Percentiles rank a stretch among this genome's conserved stretches.
Evolutionary conservation across 1,140 invertebrate genomes (phyloP).

Genomic region (Dryas iulia): DNA sequence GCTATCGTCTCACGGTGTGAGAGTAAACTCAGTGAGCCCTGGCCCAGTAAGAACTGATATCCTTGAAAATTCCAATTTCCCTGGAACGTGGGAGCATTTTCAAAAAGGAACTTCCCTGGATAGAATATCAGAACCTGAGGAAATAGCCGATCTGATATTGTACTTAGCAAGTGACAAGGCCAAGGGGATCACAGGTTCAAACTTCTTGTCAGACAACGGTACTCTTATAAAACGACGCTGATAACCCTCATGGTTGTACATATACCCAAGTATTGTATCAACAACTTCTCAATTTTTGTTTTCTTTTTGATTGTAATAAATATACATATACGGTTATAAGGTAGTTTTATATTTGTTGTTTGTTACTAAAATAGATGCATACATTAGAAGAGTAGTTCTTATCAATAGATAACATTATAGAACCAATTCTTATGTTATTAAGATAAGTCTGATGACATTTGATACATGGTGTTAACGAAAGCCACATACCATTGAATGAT

Average conservation of each 20-base stretch:
- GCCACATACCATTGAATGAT: too few relatives aligned
- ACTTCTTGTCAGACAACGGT: slow-evolving; percentile 21
- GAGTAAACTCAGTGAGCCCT: slow-evolving; percentile 24
- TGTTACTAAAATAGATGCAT: too few relatives aligned
- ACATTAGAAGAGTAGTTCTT: too few relatives aligned
- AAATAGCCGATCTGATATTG: slow-evolving; percentile 27
- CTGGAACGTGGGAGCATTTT: slow-evolving; percentile 10
- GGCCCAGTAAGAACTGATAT: slow-evolving; percentile 27
- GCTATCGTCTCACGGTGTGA: slow-evolving; percentile 14
- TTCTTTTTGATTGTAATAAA: too few relatives aligned
- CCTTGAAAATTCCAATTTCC: slow-evolving; percentile 1
- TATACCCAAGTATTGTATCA: too few relatives aligned
- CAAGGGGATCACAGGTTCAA: slow-evolving; percentile 23
- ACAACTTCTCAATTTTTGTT: too few relatives aligned
- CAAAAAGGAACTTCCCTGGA: slow-evolving; percentile 5
- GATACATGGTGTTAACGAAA: too few relatives aligned
- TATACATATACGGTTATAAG: too few relatives aligned
- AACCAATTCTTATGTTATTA: too few relatives aligned
- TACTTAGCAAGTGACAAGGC: slow-evolving; percentile 27
- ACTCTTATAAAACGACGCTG: slow-evolving; percentile 3
- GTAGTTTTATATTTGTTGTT: too few relatives aligned
- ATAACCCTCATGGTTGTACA: neutral
- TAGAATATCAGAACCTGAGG: slow-evolving; percentile 21
- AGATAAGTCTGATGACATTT: too few relatives aligned
- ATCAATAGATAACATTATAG: too few relatives aligned